Conservation (phyloP, 2,888 invertebrate genomes). For the Zygogramma bicolorata region DNA sequence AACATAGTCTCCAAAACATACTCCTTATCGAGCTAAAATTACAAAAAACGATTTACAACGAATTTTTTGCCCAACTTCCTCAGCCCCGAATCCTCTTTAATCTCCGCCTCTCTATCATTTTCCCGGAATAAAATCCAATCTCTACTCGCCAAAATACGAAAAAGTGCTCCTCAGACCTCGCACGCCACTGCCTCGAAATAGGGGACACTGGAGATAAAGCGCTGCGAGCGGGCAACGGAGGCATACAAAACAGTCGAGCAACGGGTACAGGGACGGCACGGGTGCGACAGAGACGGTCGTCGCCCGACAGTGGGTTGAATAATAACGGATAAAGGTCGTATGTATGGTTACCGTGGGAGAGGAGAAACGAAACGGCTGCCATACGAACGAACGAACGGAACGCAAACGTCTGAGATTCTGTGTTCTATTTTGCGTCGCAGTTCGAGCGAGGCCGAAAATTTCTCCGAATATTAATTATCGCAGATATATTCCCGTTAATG, state of each 20-base stretch:
- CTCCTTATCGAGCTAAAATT: too few species aligned
- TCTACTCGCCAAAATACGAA: neutral
- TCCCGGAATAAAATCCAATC: neutral
- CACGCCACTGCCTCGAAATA: conserved; percentile 29
- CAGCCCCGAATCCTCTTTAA: neutral
- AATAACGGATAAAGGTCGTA: conserved; percentile 50
- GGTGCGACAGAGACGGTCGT: conserved; percentile 28
- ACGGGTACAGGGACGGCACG: conserved; percentile 18
- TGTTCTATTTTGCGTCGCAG: conserved; percentile 14
- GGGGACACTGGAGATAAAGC: conserved; percentile 36
- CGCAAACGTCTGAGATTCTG: conserved; percentile 20
- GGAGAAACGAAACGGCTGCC: conserved; percentile 40
- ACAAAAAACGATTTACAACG: too few species aligned
- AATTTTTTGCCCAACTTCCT: neutral
- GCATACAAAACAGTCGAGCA: conserved; percentile 31
- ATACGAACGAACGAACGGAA: neutral
- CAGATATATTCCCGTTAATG: conserved; percentile 8
- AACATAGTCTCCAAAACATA: too few species aligned
- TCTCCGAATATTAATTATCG: conserved; percentile 7
- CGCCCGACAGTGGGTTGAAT: conserved; percentile 45
- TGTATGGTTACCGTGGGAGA: conserved; percentile 52
- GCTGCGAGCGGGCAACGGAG: conserved; percentile 26
- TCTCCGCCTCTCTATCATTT: neutral
- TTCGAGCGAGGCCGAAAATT: conserved; percentile 1
- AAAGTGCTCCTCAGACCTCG: neutral